Evolutionary conservation across 1,140 invertebrate species (phyloP).

Genomic region (Pachypeltis micranthus): DNA sequence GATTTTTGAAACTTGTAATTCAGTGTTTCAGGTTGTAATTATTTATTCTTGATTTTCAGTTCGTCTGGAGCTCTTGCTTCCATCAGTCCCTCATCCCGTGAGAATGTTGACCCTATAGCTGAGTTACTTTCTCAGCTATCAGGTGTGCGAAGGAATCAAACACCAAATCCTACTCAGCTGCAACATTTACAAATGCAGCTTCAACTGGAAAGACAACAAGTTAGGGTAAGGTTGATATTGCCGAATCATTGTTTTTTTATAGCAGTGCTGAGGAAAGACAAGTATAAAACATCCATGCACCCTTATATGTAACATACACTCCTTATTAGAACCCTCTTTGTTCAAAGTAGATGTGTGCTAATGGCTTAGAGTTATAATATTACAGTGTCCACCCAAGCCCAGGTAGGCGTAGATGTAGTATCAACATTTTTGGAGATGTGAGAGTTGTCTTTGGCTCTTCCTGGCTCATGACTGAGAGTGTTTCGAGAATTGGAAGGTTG

Average conservation of each 20-base stretch:
- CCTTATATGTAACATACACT: neutral
- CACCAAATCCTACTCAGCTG: constrained; percentile 58
- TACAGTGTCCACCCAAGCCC: no score
- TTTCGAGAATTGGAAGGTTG: no score
- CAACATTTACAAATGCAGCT: constrained; percentile 84
- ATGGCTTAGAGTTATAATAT: no score
- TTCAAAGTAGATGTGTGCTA: neutral
- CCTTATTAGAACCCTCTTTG: neutral
- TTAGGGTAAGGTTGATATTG: constrained; percentile 43
- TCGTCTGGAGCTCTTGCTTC: constrained; percentile 65
- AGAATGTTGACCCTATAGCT: constrained; percentile 87
- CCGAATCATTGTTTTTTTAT: neutral
- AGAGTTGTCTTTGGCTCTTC: no score
- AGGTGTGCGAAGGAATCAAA: constrained; percentile 52
- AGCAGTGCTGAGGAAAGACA: neutral
- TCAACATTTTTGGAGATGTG: no score
- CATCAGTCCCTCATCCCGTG: constrained; percentile 70
- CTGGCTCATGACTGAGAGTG: no score
- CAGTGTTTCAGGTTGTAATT: no score
- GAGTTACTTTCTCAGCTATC: constrained; percentile 86
- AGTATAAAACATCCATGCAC: neutral
- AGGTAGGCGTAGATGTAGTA: no score
- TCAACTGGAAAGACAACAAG: constrained; percentile 74
- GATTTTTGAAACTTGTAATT: no score
- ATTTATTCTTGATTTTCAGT: constrained; percentile 40